These are phyloP conservation scores for Morbakka virulenta DNA, from an alignment of 30 jellyfish, hydroid and myxozoan genomes.

Conservation along the genomic window DNA sequence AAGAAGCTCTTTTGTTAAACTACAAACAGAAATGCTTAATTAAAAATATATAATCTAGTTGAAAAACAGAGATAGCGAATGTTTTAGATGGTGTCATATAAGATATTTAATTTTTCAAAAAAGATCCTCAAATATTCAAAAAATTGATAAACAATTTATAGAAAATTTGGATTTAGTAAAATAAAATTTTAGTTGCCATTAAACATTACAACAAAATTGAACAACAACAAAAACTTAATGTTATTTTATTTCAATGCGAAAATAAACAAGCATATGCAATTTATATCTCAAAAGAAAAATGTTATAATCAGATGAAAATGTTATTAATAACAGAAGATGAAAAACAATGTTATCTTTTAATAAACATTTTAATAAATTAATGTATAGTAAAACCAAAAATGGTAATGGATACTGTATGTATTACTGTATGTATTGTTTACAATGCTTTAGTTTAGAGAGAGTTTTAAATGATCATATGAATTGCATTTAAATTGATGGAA, in stretches of 20 bases:
- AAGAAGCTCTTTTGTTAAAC: constrained; percentile 17
- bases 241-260: constrained; percentile 34
- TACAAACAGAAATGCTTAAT: constrained; percentile 9
- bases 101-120: no score
- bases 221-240: constrained; percentile 8
- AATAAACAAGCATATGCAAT: constrained; percentile 12
- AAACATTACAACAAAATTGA: constrained; percentile 28
- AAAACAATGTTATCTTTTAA: no score
- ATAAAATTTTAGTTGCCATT: constrained; percentile 16
- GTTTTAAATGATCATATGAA: no score
- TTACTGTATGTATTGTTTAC: neutral
- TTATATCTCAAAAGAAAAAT: no score
- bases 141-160: constrained; percentile 17
- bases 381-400: constrained; percentile 15
- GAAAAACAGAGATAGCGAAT: no score
- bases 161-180: constrained; percentile 41
- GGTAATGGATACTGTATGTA: neutral
- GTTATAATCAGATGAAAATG: no score
- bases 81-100: no score
- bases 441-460: no score
- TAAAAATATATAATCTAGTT: constrained; percentile 3
- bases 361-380: constrained; percentile 1
- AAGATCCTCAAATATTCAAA: constrained; percentile 29
- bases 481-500: no score
- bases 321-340: no score